Evolutionary conservation across 1,140 invertebrate genomes (phyloP).

Genomic region (Aplysia californica): DNA sequence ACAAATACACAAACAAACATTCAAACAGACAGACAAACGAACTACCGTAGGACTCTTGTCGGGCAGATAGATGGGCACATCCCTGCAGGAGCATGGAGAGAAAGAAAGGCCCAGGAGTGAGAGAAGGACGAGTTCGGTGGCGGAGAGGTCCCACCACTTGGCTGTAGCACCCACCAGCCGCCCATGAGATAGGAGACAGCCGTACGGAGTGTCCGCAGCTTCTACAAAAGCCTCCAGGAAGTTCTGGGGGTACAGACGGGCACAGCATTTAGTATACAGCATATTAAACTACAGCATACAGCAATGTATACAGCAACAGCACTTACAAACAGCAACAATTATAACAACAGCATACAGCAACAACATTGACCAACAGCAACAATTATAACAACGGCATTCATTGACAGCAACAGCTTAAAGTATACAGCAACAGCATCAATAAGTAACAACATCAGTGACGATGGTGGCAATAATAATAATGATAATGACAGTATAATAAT

Average conservation of each 20-base stretch:
- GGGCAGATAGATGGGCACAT: conserved; percentile 85
- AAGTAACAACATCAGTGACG: neutral
- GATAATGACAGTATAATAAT: too few relatives aligned
- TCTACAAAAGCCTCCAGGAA: conserved; percentile 82
- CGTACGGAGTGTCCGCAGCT: conserved; percentile 80
- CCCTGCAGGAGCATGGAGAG: conserved; percentile 75
- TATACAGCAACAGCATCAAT: neutral
- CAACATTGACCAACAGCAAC: neutral
- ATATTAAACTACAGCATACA: neutral
- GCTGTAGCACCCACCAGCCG: conserved; percentile 81
- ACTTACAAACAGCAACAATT: neutral
- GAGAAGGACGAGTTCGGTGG: conserved; percentile 80
- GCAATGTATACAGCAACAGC: neutral
- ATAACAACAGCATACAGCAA: neutral
- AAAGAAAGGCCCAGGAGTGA: conserved; percentile 76
- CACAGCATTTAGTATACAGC: neutral
- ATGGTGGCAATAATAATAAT: too few relatives aligned
- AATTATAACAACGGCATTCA: neutral
- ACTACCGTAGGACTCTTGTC: conserved; percentile 76
- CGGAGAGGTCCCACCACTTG: conserved; percentile 81
- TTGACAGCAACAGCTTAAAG: neutral
- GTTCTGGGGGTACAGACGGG: conserved; percentile 71
- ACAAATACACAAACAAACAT: neutral
- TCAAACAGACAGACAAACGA: neutral
- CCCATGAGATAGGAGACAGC: conserved; percentile 81